Evolutionary conservation across 1,140 invertebrate species (phyloP).

Genomic region (Trichogramma pretiosum): DNA sequence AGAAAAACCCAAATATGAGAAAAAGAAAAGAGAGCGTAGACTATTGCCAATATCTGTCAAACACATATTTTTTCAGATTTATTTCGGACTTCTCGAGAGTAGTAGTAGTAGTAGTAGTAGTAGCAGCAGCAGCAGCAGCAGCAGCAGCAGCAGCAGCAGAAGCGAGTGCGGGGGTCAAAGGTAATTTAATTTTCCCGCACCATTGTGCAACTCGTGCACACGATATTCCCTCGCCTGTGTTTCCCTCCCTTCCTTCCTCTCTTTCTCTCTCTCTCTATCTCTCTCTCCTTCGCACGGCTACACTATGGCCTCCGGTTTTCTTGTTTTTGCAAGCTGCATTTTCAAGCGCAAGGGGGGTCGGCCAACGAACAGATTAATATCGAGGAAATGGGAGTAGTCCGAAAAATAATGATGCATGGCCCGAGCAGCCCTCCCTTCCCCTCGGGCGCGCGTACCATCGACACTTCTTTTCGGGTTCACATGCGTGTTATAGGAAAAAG

Average conservation of each 20-base stretch:
- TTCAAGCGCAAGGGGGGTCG: too few relatives aligned
- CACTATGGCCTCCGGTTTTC: too few relatives aligned
- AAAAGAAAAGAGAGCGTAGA: slow-evolving; percentile 15
- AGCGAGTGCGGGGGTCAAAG: slow-evolving; percentile 21
- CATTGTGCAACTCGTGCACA: slow-evolving; percentile 12
- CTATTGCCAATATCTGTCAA: slow-evolving; percentile 37
- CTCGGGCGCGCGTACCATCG: too few relatives aligned
- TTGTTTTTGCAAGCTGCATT: too few relatives aligned
- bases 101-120: too few relatives aligned
- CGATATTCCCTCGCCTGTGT: slow-evolving; percentile 13
- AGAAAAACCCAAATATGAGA: slow-evolving; percentile 10
- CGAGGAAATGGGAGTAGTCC: slow-evolving; percentile 2
- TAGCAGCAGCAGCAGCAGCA: too few relatives aligned
- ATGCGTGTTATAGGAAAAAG: too few relatives aligned
- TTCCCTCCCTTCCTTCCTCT: background rate
- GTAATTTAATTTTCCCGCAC: slow-evolving; percentile 33
- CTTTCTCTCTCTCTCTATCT: slow-evolving; percentile 13
- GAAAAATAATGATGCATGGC: slow-evolving; percentile 8
- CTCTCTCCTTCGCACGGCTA: background rate
- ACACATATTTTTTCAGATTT: slow-evolving; percentile 41
- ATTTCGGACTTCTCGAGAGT: slow-evolving; percentile 25
- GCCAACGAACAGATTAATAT: slow-evolving; percentile 9
- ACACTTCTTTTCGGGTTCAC: too few relatives aligned
- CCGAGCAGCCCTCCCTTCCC: background rate
- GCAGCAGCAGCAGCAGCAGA: too few relatives aligned